Conservation (phyloP, 1,140 invertebrate genomes). For the Oryzaephilus surinamensis region DNA sequence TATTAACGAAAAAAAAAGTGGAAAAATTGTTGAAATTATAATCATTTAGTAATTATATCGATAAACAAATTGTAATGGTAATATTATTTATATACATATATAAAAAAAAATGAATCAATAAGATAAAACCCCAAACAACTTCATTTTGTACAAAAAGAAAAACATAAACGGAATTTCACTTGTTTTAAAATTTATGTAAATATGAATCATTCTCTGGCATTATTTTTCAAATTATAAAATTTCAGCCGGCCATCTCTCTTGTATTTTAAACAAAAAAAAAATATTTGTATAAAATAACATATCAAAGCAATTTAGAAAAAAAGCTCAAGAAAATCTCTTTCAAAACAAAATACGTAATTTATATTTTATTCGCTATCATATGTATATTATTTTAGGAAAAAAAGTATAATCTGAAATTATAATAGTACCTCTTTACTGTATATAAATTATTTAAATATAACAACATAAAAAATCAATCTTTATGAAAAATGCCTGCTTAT, state of each 20-base stretch:
- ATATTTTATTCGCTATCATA: not conserved
- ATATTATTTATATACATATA: too few species aligned
- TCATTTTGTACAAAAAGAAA: not conserved
- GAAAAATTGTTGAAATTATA: too few species aligned
- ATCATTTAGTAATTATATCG: too few species aligned
- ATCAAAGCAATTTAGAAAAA: constrained; percentile 2
- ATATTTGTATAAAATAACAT: constrained; percentile 2
- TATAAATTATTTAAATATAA: not conserved
- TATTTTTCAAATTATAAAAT: constrained; percentile 11
- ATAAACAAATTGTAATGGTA: too few species aligned
- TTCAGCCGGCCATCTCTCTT: constrained; percentile 6
- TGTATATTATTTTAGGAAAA: constrained; percentile 6
- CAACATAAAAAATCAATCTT: too few species aligned
- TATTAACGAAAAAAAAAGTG: too few species aligned
- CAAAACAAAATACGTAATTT: constrained; percentile 1
- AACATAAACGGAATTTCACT: constrained; percentile 8
- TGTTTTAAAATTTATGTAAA: constrained; percentile 6
- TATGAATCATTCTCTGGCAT: too few species aligned
- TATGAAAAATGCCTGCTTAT: too few species aligned
- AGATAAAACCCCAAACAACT: too few species aligned
- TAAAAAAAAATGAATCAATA: too few species aligned
- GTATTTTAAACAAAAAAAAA: not conserved
- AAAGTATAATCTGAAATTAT: not conserved
- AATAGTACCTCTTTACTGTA: too few species aligned
- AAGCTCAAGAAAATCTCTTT: constrained; percentile 7